These are phyloP conservation scores for Aphelocoma californica DNA, from an alignment of 2,797 vertebrate species.

Conservation along the genomic window DNA sequence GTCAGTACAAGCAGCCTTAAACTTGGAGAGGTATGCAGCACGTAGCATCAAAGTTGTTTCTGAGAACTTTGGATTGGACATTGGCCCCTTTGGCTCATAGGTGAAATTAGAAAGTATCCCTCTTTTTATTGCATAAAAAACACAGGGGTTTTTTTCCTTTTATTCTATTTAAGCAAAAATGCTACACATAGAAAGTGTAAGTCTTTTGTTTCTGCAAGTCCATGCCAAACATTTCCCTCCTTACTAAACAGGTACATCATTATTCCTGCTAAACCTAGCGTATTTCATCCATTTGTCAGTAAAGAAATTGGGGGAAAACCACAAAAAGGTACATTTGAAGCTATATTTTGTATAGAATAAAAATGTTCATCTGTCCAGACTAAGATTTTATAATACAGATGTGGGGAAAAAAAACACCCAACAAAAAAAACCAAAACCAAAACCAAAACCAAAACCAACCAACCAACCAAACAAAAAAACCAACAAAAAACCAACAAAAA, in stretches of 20 bases:
- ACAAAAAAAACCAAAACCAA: background rate
- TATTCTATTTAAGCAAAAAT: background rate
- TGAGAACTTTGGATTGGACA: background rate
- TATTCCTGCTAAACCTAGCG: background rate
- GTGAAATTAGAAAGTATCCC: background rate
- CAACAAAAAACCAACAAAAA: no score
- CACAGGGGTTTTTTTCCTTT: background rate
- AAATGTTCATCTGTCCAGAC: background rate
- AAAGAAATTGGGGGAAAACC: rapidly evolving
- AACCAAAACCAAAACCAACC: no score
- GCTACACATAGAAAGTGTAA: background rate
- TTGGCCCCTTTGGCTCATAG: background rate
- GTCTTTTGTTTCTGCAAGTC: background rate
- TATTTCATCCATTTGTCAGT: background rate
- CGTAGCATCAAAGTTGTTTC: background rate
- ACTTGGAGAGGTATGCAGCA: background rate
- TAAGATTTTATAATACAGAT: background rate
- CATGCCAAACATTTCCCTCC: background rate
- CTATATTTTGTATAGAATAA: background rate
- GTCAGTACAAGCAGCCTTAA: background rate
- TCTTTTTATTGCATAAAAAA: background rate
- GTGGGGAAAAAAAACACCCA: rapidly evolving
- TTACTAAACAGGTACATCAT: background rate
- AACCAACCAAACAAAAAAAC: no score
- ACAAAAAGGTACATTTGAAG: background rate